Conservation (phyloP, 2,113 vertebrate genomes). For the Antechinus flavipes region DNA sequence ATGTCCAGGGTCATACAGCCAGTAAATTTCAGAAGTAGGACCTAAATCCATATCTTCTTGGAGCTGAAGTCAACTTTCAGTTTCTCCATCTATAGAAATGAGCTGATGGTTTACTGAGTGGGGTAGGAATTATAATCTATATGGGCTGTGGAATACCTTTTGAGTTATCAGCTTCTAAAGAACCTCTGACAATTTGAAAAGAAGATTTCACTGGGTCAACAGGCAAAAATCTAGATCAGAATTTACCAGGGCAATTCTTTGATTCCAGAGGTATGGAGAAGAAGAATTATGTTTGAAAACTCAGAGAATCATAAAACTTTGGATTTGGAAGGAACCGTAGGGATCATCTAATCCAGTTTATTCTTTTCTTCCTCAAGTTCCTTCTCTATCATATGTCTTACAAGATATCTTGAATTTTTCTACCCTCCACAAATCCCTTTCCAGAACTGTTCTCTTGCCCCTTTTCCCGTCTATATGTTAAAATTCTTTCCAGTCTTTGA, state of each 20-base stretch:
- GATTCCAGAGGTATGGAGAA: background rate
- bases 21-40: background rate
- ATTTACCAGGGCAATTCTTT: background rate
- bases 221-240: constrained; percentile 31
- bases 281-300: background rate
- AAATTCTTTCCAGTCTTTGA: background rate
- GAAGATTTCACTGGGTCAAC: constrained; percentile 42
- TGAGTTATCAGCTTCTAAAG: constrained; percentile 11
- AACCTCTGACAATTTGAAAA: constrained; percentile 19
- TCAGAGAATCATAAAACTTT: background rate
- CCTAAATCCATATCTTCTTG: background rate
- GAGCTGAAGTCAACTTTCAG: background rate
- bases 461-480: background rate
- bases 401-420: no score
- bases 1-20: background rate
- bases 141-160: background rate
- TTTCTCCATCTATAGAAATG: background rate
- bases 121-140: background rate
- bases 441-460: background rate
- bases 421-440: background rate
- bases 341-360: background rate
- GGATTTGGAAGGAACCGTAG: background rate
- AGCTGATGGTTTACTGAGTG: background rate
- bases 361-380: background rate
- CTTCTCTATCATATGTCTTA: background rate